phyloP scores from a whole-genome alignment of 2,888 invertebrate species.

The Nudaria mundana region DNA sequence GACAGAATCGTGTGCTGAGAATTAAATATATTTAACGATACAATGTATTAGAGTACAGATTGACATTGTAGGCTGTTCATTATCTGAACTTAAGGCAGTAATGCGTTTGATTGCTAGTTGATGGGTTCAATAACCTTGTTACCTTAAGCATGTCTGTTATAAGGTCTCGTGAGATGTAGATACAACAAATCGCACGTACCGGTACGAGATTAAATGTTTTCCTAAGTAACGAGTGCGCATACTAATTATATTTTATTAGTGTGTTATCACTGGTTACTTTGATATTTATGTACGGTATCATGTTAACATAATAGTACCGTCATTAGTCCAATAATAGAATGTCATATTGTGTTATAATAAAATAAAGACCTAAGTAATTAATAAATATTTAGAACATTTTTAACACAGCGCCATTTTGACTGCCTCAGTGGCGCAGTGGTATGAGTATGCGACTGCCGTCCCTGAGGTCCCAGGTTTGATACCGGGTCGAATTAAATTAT shows the following conservation, averaged over 20 bases:
- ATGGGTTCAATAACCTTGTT: slow-evolving; percentile 18
- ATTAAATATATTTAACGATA: slow-evolving; percentile 42
- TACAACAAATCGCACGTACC: slow-evolving; percentile 3
- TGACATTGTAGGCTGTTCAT: slow-evolving; percentile 19
- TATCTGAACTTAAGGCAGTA: slow-evolving; percentile 22
- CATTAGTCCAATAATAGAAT: background rate
- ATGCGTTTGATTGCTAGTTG: slow-evolving; percentile 18
- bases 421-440: too few species aligned
- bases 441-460: too few species aligned
- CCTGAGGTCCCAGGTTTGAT: too few species aligned
- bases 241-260: slow-evolving; percentile 9
- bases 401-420: too few species aligned
- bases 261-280: slow-evolving; percentile 2
- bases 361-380: too few species aligned
- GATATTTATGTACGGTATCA: background rate
- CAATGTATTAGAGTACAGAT: slow-evolving; percentile 8
- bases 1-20: slow-evolving; percentile 57
- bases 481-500: too few species aligned
- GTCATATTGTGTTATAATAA: background rate
- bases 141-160: slow-evolving; percentile 5
- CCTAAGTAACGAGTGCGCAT: slow-evolving; percentile 9
- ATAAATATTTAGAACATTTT: too few species aligned
- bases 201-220: slow-evolving; percentile 5
- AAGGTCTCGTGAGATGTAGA: slow-evolving; percentile 8
- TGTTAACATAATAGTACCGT: background rate